A percentile compares a stretch with the other conserved stretches of the same genome.
Evolutionary conservation across 30 jellyfish, hydroid and myxozoan species (phyloP).

Genomic region (Clytia hemisphaerica): DNA sequence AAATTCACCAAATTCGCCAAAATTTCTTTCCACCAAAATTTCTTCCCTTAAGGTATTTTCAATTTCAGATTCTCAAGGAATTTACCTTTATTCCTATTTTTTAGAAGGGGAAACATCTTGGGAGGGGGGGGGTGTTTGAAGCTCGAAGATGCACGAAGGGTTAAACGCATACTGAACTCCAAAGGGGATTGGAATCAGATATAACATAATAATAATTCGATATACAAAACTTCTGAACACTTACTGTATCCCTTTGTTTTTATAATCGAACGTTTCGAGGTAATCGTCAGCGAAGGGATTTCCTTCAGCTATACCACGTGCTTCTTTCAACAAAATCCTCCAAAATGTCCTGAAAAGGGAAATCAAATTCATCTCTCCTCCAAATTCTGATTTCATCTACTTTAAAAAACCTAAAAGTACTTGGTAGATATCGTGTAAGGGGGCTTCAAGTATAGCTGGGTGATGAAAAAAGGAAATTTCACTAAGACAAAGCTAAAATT

Average conservation of each 20-base stretch:
- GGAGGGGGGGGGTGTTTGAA: background rate
- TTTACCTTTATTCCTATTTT: background rate
- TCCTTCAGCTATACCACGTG: constrained; percentile 64
- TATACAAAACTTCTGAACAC: background rate
- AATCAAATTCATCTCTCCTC: background rate
- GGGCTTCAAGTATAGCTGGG: too few relatives aligned
- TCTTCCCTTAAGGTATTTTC: too few relatives aligned
- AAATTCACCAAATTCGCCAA: too few relatives aligned
- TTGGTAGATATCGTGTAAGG: too few relatives aligned
- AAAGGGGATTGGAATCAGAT: too few relatives aligned
- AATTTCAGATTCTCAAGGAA: too few relatives aligned
- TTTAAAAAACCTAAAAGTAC: background rate
- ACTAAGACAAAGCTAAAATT: too few relatives aligned
- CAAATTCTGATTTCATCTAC: background rate
- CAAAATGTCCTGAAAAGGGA: constrained; percentile 50
- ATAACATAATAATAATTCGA: too few relatives aligned
- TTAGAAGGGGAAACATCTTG: background rate
- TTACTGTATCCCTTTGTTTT: too few relatives aligned
- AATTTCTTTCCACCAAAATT: too few relatives aligned
- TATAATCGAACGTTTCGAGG: too few relatives aligned
- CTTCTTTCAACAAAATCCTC: constrained; percentile 52
- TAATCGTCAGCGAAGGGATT: constrained; percentile 66
- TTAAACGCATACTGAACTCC: background rate
- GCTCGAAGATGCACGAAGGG: background rate
- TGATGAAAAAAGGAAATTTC: too few relatives aligned